Base-by-base conservation (phyloP, 2,888 invertebrate species). In the Dynastes tityus region DNA sequence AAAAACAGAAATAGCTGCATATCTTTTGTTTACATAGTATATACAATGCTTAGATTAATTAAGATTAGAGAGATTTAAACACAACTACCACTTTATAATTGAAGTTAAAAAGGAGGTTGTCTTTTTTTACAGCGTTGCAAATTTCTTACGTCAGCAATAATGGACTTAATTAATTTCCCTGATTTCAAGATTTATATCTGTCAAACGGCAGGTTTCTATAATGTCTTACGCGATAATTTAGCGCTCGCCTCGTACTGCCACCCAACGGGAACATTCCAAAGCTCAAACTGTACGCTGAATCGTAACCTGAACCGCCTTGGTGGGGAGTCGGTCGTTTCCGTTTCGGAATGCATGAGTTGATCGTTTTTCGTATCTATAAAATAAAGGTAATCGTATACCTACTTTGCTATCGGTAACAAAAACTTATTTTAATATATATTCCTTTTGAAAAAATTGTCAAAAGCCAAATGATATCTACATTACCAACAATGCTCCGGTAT, bases 201-300 rank as follows among this genome's bases (percentile, higher is more conserved):
- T 45, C 45, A 8, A 9, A 45, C 5, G 40, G 9, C 65, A 8
- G 9, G 29, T 16, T 65, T n/a, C 9, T 27, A 65, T 37, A 65
- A 65, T 40, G 6, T 61, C 40, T 49, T 82, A 88, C 89, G 80
- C 88, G 86, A 79, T 89, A 87, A 73, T 88, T 87, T 68, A 89
- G 82, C 6, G 85, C 83, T 53, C 87, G 83, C 8, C 88, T 85
- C 67, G 88, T 89, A 64, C 88, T 87, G 53, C 87, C 88, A 4
- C 85, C 84, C 76, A 86, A 84, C 13, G 89, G 89, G 79, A 90
- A 86, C 80, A 90, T 88, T 0, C 89, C 89, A 77, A 90, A 83
- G 79, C 90, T 90, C 6, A 90, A 85, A 80, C 90, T 90, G 2
- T 87, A 86, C 5, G 88, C 90, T 32, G 90, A 90, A 68, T 90